Percentiles rank a stretch among this genome's conserved stretches.
Evolutionary conservation across 2,113 vertebrate species (phyloP).

Genomic region (Perccottus glenii): DNA sequence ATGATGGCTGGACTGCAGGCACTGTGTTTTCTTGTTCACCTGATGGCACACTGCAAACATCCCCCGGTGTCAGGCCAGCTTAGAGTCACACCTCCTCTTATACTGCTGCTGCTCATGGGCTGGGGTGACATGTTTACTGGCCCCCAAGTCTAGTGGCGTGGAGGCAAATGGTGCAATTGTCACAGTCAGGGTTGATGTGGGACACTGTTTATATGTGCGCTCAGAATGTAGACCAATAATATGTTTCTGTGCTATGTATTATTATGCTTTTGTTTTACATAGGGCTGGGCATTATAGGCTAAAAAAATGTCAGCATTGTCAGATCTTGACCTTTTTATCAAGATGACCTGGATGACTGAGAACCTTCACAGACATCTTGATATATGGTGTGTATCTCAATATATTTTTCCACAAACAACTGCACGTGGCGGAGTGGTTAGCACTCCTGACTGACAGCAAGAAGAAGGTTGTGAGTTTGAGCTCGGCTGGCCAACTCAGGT

Average conservation of each 20-base stretch:
- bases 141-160: slow-evolving; percentile 3
- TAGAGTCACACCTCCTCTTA: slow-evolving; percentile 45
- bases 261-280: too few relatives aligned
- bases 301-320: too few relatives aligned
- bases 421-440: too few relatives aligned
- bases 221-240: neutral
- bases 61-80: slow-evolving; percentile 53
- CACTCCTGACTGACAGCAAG: too few relatives aligned
- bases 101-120: slow-evolving; percentile 18
- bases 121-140: slow-evolving; percentile 24
- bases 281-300: too few relatives aligned
- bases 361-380: neutral
- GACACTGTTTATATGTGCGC: too few relatives aligned
- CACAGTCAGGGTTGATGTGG: slow-evolving; percentile 10
- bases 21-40: slow-evolving; percentile 45
- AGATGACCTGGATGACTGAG: too few relatives aligned
- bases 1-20: slow-evolving; percentile 61
- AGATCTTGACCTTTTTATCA: too few relatives aligned
- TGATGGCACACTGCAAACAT: slow-evolving; percentile 70
- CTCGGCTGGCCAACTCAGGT: too few relatives aligned
- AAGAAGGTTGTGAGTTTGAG: too few relatives aligned
- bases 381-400: neutral
- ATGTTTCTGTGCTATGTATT: neutral
- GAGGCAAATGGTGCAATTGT: slow-evolving; percentile 29
- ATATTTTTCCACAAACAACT: too few relatives aligned